Base-by-base conservation (phyloP, 1,140 invertebrate genomes). In the Caerostris darwini region DNA sequence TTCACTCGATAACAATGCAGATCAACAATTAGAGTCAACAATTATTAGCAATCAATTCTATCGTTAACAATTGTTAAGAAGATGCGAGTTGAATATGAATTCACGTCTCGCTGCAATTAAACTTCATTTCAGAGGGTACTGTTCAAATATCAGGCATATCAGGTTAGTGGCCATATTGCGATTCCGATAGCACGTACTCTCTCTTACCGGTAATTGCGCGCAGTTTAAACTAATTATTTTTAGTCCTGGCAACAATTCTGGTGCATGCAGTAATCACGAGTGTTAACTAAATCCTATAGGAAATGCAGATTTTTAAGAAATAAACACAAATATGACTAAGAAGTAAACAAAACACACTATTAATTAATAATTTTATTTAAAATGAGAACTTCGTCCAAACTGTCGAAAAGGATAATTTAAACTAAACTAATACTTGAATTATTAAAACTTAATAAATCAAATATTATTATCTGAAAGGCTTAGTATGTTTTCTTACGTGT, bases 211-310 rank as follows among this genome's bases (percentile, higher is more conserved):
- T 50, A 50, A 77, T 50, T 77, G 8, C 50, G 5, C 50, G 12
- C 8, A 77, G 53, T 77, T 77, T 77, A 5, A 77, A 77, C 19
- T 77, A 77, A 77, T 77, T 77, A 77, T 77, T 77, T 77, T 77
- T 53, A 77, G 50, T 12, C 34, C 53, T 34, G 7, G 19, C 10
- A 67, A 67, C 61, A 12, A 67, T 5, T 14, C 12, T 14, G 61
- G n/a, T 67, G 14, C 12, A n/a, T 67, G 61, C 14, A 14, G 6
- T 67, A 64, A 64, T 64, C 34, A 34, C 0, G 34, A 34, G 2
- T 34, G 34, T 34, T 34, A 34, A 34, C 34, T 34, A 2, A 34
- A 34, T 34, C 34, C 34, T 34, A 34, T 34, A 34, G 34, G 2
- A 34, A 34, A 34, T 34, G 34, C 34, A 34, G 0, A 34, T 34